Percentiles rank a stretch among this genome's conserved stretches.
phyloP scores from a whole-genome alignment of 2,113 vertebrate genomes.

The Salminus brasiliensis region DNA sequence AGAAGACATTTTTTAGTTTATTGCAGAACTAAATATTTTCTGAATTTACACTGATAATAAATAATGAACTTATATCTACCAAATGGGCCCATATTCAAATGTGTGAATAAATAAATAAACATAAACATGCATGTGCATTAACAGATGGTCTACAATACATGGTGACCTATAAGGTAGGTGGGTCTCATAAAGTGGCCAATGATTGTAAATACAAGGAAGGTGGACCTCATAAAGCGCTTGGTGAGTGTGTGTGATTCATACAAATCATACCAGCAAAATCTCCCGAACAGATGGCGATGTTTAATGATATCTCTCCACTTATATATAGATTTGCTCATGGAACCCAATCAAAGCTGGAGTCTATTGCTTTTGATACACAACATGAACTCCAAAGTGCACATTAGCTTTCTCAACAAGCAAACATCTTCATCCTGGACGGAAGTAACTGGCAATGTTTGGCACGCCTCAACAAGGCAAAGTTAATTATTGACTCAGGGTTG shows the following conservation, averaged over 20 bases:
- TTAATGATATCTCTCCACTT: conserved; percentile 9
- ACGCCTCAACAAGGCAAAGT: conserved; percentile 33
- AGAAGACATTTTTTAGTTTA: no score
- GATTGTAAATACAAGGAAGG: no score
- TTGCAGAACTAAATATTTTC: no score
- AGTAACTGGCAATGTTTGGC: conserved; percentile 13
- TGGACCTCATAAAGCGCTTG: neutral
- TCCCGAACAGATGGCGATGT: conserved; percentile 8
- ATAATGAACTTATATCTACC: no score
- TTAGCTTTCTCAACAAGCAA: conserved; percentile 22
- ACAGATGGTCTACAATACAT: no score
- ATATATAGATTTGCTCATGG: neutral
- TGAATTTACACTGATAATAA: no score
- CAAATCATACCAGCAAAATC: neutral
- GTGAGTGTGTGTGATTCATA: neutral
- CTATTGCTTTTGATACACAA: conserved; percentile 15
- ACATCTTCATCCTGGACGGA: neutral
- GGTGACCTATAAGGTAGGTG: no score
- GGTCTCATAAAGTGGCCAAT: no score
- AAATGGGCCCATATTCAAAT: no score
- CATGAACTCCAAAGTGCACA: conserved; percentile 12
- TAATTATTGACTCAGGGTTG: conserved; percentile 26
- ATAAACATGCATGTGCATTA: no score
- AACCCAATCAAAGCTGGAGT: conserved; percentile 5
- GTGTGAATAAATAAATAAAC: no score